Conservation (phyloP, 1,140 invertebrate species). For the Plodia interpunctella region DNA sequence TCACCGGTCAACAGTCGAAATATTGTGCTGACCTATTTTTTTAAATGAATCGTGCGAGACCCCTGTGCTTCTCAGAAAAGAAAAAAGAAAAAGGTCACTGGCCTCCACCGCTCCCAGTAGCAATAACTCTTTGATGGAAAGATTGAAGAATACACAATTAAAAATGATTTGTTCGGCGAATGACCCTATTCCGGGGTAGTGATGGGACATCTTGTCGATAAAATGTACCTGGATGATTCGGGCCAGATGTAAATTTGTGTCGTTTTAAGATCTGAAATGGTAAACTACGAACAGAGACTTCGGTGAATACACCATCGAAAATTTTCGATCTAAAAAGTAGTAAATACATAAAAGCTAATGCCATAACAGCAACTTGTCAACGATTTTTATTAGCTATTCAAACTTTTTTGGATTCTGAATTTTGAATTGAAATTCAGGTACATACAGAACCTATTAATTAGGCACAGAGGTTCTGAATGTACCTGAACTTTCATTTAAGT, state of each 20-base stretch:
- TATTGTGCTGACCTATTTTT: conserved; percentile 63
- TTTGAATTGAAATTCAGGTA: too few species aligned
- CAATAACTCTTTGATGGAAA: conserved; percentile 40
- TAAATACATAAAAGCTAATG: too few species aligned
- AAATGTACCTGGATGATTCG: background rate
- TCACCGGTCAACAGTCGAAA: conserved; percentile 28
- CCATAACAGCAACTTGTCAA: too few species aligned
- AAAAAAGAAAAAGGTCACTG: conserved; percentile 46
- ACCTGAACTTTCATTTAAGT: too few species aligned
- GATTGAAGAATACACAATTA: conserved; percentile 69
- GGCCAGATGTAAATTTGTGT: background rate
- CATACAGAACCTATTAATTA: too few species aligned
- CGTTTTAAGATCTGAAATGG: too few species aligned
- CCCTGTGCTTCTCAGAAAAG: conserved; percentile 18
- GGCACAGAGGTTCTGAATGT: too few species aligned
- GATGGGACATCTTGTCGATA: conserved; percentile 38
- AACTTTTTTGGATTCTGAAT: too few species aligned
- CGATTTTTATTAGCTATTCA: too few species aligned
- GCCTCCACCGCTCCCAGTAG: background rate
- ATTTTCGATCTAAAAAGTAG: too few species aligned
- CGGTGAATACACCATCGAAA: too few species aligned
- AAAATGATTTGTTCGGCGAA: conserved; percentile 73
- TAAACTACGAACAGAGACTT: too few species aligned
- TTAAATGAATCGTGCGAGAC: conserved; percentile 33
- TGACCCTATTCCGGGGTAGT: conserved; percentile 65